phyloP scores from a whole-genome alignment of 2,113 vertebrate genomes.

The Sander vitreus region DNA sequence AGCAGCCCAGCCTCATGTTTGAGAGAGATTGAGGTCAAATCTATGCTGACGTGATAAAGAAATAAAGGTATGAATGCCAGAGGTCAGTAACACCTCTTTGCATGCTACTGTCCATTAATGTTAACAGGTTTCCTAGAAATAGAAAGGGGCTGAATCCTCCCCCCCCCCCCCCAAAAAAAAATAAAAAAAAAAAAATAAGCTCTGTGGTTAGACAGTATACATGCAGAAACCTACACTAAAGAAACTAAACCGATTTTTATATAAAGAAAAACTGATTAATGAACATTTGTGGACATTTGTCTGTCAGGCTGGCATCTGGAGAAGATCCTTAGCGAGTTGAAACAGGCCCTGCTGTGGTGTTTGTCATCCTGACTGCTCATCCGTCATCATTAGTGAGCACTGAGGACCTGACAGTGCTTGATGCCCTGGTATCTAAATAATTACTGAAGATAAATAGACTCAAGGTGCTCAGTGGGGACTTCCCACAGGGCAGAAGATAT shows the following conservation, averaged over 20 bases:
- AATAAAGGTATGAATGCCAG: constrained; percentile 31
- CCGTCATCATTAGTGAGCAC: constrained; percentile 81
- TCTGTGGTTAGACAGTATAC: background rate
- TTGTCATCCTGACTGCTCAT: constrained; percentile 79
- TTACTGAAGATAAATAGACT: constrained; percentile 75
- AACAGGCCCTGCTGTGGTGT: constrained; percentile 78
- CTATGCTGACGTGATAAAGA: background rate
- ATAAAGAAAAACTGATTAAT: constrained; percentile 55
- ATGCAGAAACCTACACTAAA: background rate
- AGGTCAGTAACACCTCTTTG: constrained; percentile 15
- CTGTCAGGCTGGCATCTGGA: constrained; percentile 73
- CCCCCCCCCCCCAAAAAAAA: too few relatives aligned
- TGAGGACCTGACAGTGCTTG: constrained; percentile 58
- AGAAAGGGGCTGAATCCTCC: constrained; percentile 15
- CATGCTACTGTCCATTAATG: constrained; percentile 24
- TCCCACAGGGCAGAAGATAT: constrained; percentile 12
- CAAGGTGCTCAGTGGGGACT: constrained; percentile 41
- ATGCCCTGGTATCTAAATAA: constrained; percentile 73
- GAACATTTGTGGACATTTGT: constrained; percentile 66
- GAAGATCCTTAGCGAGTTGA: constrained; percentile 72
- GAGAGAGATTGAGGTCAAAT: background rate
- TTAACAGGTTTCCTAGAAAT: constrained; percentile 37
- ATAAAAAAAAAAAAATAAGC: too few relatives aligned
- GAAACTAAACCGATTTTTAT: background rate
- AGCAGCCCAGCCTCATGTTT: background rate